Conservation (phyloP, 1,140 invertebrate genomes). For the Drosophila arizonae region DNA sequence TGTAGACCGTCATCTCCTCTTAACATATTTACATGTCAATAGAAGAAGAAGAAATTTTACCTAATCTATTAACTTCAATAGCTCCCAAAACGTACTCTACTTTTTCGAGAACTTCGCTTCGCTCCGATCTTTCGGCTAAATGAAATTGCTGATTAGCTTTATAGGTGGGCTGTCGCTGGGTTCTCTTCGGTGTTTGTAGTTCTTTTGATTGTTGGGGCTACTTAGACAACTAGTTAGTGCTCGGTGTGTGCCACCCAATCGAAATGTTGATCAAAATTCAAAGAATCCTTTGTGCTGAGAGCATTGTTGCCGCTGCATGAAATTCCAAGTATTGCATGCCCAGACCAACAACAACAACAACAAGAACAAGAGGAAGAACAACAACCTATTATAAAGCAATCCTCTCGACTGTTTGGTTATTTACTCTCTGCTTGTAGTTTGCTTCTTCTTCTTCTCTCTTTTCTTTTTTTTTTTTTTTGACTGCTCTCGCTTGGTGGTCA, state of each 20-base stretch:
- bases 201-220: constrained; percentile 1
- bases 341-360: constrained; percentile 31
- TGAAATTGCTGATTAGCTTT: too few species aligned
- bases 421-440: constrained; percentile 15
- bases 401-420: constrained; percentile 33
- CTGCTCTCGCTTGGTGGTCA: constrained; percentile 69
- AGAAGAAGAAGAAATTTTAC: too few species aligned
- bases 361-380: constrained; percentile 22
- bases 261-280: constrained; percentile 68
- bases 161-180: too few species aligned
- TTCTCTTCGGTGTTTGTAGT: too few species aligned
- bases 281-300: constrained; percentile 70
- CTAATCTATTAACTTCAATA: too few species aligned
- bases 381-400: constrained; percentile 70
- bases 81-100: too few species aligned
- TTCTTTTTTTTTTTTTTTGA: constrained; percentile 50
- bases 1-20: too few species aligned
- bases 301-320: constrained; percentile 69
- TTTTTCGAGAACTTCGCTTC: too few species aligned
- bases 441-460: constrained; percentile 5
- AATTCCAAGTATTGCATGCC: constrained; percentile 72
- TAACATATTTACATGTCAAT: too few species aligned
- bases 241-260: constrained; percentile 46
- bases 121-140: too few species aligned
- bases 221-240: constrained; percentile 36